Percentiles rank a stretch among this genome's conserved stretches.
Conservation (phyloP, 2,888 invertebrate species). For the Parnassius smintheus region DNA sequence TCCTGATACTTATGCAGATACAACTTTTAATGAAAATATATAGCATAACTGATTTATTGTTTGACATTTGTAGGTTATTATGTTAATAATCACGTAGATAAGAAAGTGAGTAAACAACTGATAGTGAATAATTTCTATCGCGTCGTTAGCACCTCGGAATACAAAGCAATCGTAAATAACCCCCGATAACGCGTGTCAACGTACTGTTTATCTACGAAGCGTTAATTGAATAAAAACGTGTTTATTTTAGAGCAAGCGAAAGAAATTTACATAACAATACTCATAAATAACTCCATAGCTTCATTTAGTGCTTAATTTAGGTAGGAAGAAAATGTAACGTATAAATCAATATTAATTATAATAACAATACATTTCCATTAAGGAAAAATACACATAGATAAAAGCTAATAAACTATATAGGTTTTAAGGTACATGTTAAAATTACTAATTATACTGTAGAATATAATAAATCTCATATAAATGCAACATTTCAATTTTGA, state of each 20-base stretch:
- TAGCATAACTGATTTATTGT: background rate
- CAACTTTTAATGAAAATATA: conserved; percentile 3
- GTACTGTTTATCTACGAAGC: conserved; percentile 1
- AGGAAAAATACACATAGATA: too few species aligned
- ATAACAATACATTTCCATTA: too few species aligned
- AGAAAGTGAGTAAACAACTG: conserved; percentile 13
- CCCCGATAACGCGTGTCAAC: conserved; percentile 16
- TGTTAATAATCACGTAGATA: conserved; percentile 18
- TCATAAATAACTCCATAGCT: too few species aligned
- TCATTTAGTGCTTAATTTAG: background rate
- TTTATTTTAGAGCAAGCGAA: background rate
- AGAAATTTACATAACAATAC: too few species aligned
- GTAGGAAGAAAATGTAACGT: too few species aligned
- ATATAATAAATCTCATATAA: too few species aligned
- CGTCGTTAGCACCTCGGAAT: conserved; percentile 2
- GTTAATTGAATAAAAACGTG: conserved; percentile 13
- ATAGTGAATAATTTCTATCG: conserved; percentile 12
- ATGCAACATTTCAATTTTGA: too few species aligned
- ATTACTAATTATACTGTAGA: too few species aligned
- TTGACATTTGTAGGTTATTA: conserved; percentile 13
- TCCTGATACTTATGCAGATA: too few species aligned
- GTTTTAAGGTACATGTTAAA: too few species aligned
- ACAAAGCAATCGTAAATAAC: conserved; percentile 16
- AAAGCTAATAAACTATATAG: too few species aligned
- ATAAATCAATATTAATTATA: too few species aligned